Base-by-base conservation (phyloP, 2,888 invertebrate species). In the Deroplatys truncata region DNA sequence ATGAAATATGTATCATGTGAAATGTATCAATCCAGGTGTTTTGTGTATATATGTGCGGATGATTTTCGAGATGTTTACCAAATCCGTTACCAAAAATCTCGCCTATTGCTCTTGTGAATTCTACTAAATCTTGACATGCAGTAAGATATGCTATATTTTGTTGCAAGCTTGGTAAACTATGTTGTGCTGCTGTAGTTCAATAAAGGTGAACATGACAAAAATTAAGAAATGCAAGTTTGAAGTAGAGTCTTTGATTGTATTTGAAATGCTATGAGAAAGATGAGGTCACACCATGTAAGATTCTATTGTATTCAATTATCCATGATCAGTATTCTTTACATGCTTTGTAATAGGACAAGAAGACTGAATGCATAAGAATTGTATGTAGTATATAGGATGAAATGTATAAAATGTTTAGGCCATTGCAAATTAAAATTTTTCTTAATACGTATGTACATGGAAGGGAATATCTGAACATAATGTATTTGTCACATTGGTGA, bases 161-260 rank as follows among this genome's bases (percentile, higher is more conserved):
- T 72, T 72, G 56, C 56, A 72, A 72, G 56, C 56, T 72, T 72
- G 56, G 56, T 72, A 72, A 72, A 72, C 16, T 72, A 72, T 72
- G 56, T 72, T 72, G 20, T 72, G 25, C 56, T 72, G 56, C 25
- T 20, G 56, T 72, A 25, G 25, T 72, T 20, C 20, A 72, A 1
- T 72, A 43, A 31, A 85, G 28, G n/a, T 28, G 35, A n/a, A 35
- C 43, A 16, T n/a, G 13, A 28, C 16, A 28, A n/a, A 85, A 29
- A n/a, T 15, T 5, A 8, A 20, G 13, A 16, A 31, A 25, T 0
- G 43, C 20, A 16, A 94, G 29, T 10, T 16, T 43, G 28, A 85
- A 29, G 25, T 85, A 85, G 56, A 72, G 3, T 25, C 7, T 72
- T 72, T 72, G 20, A 72, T 72, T 72, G 20, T 20, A 72, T 72